Evolutionary conservation across 2,888 invertebrate genomes (phyloP).

Genomic region (Tachina fera): DNA sequence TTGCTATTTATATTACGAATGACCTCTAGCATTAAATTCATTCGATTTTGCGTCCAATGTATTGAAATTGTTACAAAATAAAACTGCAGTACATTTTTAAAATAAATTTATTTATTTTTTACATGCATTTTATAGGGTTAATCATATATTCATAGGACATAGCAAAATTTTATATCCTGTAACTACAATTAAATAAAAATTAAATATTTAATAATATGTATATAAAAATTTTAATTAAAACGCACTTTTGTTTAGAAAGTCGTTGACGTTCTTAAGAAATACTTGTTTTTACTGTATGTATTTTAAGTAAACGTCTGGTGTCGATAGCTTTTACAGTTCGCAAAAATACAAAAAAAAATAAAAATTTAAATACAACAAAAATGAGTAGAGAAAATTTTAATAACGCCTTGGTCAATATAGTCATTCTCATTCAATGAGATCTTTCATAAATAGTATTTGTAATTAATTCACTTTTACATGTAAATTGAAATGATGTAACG

Average conservation of each 20-base stretch:
- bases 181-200: slow-evolving; percentile 62
- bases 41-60: too few species aligned
- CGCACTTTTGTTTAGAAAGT: slow-evolving; percentile 29
- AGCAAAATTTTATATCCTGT: slow-evolving; percentile 57
- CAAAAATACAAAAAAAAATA: slow-evolving; percentile 9
- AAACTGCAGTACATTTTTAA: slow-evolving; percentile 8
- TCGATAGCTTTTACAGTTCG: slow-evolving; percentile 51
- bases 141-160: slow-evolving; percentile 51
- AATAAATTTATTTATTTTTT: slow-evolving; percentile 48
- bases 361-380: slow-evolving; percentile 23
- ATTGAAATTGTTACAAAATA: not conserved
- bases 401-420: slow-evolving; percentile 61
- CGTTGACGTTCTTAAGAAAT: slow-evolving; percentile 51
- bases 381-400: slow-evolving; percentile 29
- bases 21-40: too few species aligned
- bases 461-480: slow-evolving; percentile 34
- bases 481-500: slow-evolving; percentile 47
- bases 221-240: slow-evolving; percentile 53
- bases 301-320: slow-evolving; percentile 41
- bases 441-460: slow-evolving; percentile 31
- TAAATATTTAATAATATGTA: slow-evolving; percentile 40
- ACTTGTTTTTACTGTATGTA: slow-evolving; percentile 43
- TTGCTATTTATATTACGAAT: too few species aligned
- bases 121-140: slow-evolving; percentile 49
- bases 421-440: slow-evolving; percentile 62